Percentiles rank a stretch among this genome's conserved stretches.
These are phyloP conservation scores for Drosophila orosa DNA, from an alignment of 1,140 invertebrate species.

Conservation along the genomic window DNA sequence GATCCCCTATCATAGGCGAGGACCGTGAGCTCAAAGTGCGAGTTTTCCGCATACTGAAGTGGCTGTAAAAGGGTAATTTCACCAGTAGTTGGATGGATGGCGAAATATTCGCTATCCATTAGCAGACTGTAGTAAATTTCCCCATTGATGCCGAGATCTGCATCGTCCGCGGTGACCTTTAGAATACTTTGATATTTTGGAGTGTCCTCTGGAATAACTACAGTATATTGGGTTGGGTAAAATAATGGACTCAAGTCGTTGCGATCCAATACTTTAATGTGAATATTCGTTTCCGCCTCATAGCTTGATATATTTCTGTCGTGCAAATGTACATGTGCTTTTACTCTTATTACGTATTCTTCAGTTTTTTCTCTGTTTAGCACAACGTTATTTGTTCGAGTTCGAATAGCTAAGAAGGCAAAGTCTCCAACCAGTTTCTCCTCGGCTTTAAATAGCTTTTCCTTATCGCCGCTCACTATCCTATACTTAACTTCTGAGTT, in stretches of 20 bases:
- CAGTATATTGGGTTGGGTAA: conserved; percentile 93
- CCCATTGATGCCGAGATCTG: conserved; percentile 96
- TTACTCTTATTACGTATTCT: conserved; percentile 91
- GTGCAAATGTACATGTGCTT: conserved; percentile 86
- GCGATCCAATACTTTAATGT: conserved; percentile 93
- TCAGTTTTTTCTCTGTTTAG: conserved; percentile 96
- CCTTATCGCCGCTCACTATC: conserved; percentile 93
- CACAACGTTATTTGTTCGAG: conserved; percentile 92
- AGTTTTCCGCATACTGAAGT: conserved; percentile 88
- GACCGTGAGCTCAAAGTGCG: conserved; percentile 91
- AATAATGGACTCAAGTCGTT: conserved; percentile 97
- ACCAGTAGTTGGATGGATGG: conserved; percentile 96
- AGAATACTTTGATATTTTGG: conserved; percentile 92
- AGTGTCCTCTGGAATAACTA: conserved; percentile 94
- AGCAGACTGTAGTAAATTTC: conserved; percentile 98
- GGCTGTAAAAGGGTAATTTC: conserved; percentile 93
- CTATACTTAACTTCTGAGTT: conserved; percentile 90
- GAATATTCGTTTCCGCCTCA: conserved; percentile 90
- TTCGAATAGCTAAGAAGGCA: conserved; percentile 95
- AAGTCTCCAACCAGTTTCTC: conserved; percentile 95
- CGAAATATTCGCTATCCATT: conserved; percentile 93
- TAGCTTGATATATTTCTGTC: conserved; percentile 86
- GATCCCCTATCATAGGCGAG: conserved; percentile 93
- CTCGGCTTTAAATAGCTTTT: conserved; percentile 97
- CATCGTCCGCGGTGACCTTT: conserved; percentile 94